Conservation (phyloP, 2,113 vertebrate species). For the Elachura formosa region DNA sequence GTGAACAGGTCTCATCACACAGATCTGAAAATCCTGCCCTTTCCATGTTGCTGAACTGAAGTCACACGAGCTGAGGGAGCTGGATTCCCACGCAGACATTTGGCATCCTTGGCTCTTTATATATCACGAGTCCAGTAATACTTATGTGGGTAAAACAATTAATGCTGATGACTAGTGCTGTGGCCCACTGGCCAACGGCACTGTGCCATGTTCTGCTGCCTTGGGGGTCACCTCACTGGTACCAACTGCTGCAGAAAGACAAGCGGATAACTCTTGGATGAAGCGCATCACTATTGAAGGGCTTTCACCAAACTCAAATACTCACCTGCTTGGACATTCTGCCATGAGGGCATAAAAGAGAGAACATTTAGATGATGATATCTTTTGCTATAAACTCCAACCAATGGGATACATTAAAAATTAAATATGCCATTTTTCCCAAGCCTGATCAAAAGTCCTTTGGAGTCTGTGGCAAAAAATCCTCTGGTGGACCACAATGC, state of each 20-base stretch:
- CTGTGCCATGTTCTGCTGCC: not conserved
- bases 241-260: not conserved
- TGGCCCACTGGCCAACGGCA: not conserved
- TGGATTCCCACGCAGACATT: fast-evolving
- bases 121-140: fast-evolving
- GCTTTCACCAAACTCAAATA: not conserved
- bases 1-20: not conserved
- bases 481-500: not conserved
- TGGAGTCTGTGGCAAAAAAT: not conserved
- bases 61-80: not conserved
- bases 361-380: not conserved
- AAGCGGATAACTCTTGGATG: not conserved
- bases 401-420: not conserved
- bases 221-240: not conserved
- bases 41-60: not conserved
- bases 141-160: not conserved
- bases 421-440: not conserved
- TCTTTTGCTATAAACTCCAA: not conserved
- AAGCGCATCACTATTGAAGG: not conserved
- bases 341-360: not conserved
- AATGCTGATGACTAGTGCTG: not conserved
- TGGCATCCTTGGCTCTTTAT: not conserved
- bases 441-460: not conserved
- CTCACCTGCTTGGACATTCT: not conserved
- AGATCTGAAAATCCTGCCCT: not conserved